Percentiles rank a stretch among this genome's conserved stretches.
phyloP scores from a whole-genome alignment of 2,113 vertebrate species.

The Menidia beryllina region DNA sequence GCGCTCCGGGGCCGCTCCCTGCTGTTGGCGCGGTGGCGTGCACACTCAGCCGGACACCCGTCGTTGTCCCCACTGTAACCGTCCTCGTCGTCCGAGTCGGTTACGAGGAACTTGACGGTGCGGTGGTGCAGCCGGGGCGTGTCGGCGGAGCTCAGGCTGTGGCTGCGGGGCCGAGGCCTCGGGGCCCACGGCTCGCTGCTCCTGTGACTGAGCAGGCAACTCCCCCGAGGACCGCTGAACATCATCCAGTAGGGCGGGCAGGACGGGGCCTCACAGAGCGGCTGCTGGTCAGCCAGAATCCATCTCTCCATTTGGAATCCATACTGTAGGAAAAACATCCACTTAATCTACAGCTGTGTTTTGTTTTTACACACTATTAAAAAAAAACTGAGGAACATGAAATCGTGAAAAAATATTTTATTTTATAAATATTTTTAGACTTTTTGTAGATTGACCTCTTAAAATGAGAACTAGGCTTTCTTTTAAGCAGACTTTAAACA shows the following conservation, averaged over 20 bases:
- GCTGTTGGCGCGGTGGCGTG: slow-evolving; percentile 12
- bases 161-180: slow-evolving; percentile 75
- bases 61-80: slow-evolving; percentile 76
- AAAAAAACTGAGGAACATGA: no score
- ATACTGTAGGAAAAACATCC: slow-evolving; percentile 76
- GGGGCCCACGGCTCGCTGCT: slow-evolving; percentile 24
- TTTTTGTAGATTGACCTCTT: no score
- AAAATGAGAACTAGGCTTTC: no score
- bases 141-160: slow-evolving; percentile 79
- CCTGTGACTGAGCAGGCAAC: neutral
- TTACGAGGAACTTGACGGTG: slow-evolving; percentile 50
- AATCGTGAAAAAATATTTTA: no score
- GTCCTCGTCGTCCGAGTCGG: slow-evolving; percentile 76
- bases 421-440: no score
- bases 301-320: slow-evolving; percentile 89
- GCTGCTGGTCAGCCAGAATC: slow-evolving; percentile 82
- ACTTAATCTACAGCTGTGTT: neutral
- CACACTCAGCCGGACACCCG: slow-evolving; percentile 64
- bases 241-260: slow-evolving; percentile 92
- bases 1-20: slow-evolving; percentile 45
- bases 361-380: neutral
- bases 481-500: no score
- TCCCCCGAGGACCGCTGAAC: slow-evolving; percentile 66
- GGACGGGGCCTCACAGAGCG: slow-evolving; percentile 69
- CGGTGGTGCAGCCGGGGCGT: slow-evolving; percentile 28